These are phyloP conservation scores for Ramazzottius varieornatus DNA, from an alignment of 2,888 invertebrate species.

Conservation along the genomic window DNA sequence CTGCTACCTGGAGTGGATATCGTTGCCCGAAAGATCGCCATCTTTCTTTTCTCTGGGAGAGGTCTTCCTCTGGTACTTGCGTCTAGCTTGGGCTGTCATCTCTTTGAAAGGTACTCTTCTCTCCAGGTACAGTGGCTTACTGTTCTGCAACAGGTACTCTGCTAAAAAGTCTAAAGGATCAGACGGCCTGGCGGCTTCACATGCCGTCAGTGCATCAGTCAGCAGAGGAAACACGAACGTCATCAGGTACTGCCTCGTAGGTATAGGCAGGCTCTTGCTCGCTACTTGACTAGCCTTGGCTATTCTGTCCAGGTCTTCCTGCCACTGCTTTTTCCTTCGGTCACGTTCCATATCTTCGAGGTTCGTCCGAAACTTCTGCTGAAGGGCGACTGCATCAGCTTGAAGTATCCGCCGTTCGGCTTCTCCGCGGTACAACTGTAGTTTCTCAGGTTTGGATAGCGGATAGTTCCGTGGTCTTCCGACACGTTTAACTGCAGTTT, in stretches of 20 bases:
- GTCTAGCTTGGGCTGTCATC: background rate
- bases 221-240: background rate
- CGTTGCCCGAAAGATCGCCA: too few species aligned
- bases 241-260: background rate
- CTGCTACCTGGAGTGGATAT: too few species aligned
- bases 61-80: background rate
- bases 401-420: background rate
- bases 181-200: background rate
- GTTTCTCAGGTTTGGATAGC: background rate
- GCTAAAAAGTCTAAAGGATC: background rate
- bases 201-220: background rate
- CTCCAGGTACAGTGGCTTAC: background rate
- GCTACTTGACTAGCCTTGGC: background rate
- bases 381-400: background rate
- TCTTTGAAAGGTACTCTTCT: background rate
- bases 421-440: background rate
- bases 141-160: background rate
- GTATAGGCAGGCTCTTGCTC: background rate
- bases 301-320: background rate
- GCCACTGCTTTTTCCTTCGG: background rate
- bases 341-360: background rate
- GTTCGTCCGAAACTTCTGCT: background rate
- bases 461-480: background rate
- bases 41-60: too few species aligned
- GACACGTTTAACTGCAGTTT: background rate